Percentiles rank a stretch among this genome's conserved stretches.
These are phyloP conservation scores for Pegoplata infirma DNA, from an alignment of 2,888 invertebrate species.

Conservation along the genomic window DNA sequence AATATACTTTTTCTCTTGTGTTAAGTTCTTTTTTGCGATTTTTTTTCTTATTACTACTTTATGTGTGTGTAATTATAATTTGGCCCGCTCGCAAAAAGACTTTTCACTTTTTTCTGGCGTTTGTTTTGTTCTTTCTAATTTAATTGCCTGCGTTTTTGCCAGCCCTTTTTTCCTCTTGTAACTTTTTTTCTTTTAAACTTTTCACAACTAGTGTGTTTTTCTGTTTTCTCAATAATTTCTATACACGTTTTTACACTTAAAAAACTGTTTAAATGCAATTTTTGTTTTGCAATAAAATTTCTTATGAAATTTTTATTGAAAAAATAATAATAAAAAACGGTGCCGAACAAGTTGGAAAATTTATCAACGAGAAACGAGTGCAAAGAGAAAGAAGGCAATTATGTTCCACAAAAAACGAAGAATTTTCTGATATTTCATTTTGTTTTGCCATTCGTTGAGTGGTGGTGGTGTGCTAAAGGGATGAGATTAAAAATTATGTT, in stretches of 20 bases:
- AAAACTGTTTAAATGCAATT: conserved; percentile 50
- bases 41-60: conserved; percentile 18
- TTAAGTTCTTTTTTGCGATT: not conserved
- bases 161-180: conserved; percentile 30
- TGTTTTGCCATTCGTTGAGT: conserved; percentile 43
- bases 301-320: conserved; percentile 49
- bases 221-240: conserved; percentile 10
- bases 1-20: not conserved
- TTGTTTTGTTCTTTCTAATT: conserved; percentile 59
- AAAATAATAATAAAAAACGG: conserved; percentile 56
- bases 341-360: conserved; percentile 55
- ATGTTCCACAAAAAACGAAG: conserved; percentile 42
- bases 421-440: conserved; percentile 41
- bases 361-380: conserved; percentile 51
- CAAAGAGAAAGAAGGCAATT: conserved; percentile 42
- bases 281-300: conserved; percentile 48
- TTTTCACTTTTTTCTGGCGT: conserved; percentile 59
- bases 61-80: conserved; percentile 32
- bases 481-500: no score
- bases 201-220: conserved; percentile 32
- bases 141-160: conserved; percentile 45
- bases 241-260: conserved; percentile 40
- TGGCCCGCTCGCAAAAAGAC: conserved; percentile 34
- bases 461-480: no score
- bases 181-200: conserved; percentile 37